Evolutionary conservation across 1,140 invertebrate species (phyloP).

Genomic region (Zaprionus camerounensis): DNA sequence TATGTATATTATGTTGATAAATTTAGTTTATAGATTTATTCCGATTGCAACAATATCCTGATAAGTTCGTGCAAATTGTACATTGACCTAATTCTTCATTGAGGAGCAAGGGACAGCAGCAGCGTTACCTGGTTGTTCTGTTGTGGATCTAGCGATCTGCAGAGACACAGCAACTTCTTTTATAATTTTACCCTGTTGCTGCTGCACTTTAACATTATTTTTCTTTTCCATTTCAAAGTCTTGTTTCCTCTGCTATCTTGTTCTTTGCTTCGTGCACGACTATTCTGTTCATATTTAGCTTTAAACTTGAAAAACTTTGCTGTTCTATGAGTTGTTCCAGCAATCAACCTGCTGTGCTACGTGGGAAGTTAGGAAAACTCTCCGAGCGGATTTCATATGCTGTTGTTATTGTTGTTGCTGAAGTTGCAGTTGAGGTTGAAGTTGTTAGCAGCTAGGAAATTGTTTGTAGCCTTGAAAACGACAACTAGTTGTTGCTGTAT

Average conservation of each 20-base stretch:
- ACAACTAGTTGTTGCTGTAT: slow-evolving; percentile 56
- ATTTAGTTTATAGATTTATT: background rate
- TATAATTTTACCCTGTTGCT: slow-evolving; percentile 13
- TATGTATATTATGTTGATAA: no score
- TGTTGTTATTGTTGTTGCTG: slow-evolving; percentile 13
- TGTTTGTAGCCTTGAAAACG: slow-evolving; percentile 41
- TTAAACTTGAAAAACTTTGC: slow-evolving; percentile 72
- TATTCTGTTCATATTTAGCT: slow-evolving; percentile 30
- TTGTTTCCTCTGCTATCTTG: background rate
- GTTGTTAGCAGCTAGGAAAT: slow-evolving; percentile 44
- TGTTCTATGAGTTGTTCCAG: slow-evolving; percentile 62
- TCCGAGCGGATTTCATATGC: background rate
- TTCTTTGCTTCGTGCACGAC: slow-evolving; percentile 50
- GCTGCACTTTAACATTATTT: slow-evolving; percentile 20
- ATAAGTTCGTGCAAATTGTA: slow-evolving; percentile 55
- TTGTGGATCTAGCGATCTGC: slow-evolving; percentile 23
- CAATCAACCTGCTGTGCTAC: slow-evolving; percentile 57
- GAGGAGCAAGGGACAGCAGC: background rate
- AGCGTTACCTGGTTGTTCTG: slow-evolving; percentile 3
- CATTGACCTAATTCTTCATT: slow-evolving; percentile 25
- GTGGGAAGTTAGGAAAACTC: slow-evolving; percentile 60
- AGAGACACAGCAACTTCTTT: slow-evolving; percentile 3
- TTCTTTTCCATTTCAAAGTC: background rate
- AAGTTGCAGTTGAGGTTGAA: slow-evolving; percentile 13
- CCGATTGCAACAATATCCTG: background rate